A percentile compares a stretch with the other conserved stretches of the same genome.
These are phyloP conservation scores for Saccopteryx bilineata DNA, from an alignment of 2,113 vertebrate species.

Conservation along the genomic window DNA sequence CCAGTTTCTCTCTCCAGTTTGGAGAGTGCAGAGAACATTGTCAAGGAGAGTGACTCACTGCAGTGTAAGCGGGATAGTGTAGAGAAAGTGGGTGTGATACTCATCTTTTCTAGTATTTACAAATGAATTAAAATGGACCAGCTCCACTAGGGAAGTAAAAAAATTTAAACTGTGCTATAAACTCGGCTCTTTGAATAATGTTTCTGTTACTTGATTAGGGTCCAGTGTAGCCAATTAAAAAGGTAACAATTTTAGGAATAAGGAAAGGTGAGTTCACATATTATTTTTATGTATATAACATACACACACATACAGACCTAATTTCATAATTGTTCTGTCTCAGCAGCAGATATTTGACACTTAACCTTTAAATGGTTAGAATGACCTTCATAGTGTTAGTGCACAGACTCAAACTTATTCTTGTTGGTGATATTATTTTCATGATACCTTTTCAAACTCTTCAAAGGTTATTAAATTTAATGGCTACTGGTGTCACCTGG, in stretches of 20 bases:
- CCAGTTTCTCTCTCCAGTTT: neutral
- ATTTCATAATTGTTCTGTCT: neutral
- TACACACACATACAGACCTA: neutral
- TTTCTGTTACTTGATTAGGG: conserved; percentile 13
- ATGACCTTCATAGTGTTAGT: neutral
- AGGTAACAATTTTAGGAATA: neutral
- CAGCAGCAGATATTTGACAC: conserved; percentile 8
- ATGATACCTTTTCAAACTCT: neutral
- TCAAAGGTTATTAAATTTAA: conserved; percentile 43
- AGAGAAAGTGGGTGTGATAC: conserved; percentile 61
- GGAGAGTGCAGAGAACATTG: neutral
- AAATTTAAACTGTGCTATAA: neutral
- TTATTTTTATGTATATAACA: neutral
- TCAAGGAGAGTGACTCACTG: conserved; percentile 37
- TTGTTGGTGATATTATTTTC: neutral
- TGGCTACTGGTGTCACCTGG: neutral
- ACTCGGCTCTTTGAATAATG: neutral
- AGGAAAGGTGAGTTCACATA: neutral
- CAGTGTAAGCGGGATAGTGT: neutral
- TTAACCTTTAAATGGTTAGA: conserved; percentile 9
- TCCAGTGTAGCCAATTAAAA: neutral
- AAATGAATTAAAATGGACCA: neutral
- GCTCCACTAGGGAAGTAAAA: neutral
- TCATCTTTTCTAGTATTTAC: conserved; percentile 12
- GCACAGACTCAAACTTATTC: neutral